phyloP scores from a whole-genome alignment of 2,797 vertebrate species.

The Eptatretus atami region DNA sequence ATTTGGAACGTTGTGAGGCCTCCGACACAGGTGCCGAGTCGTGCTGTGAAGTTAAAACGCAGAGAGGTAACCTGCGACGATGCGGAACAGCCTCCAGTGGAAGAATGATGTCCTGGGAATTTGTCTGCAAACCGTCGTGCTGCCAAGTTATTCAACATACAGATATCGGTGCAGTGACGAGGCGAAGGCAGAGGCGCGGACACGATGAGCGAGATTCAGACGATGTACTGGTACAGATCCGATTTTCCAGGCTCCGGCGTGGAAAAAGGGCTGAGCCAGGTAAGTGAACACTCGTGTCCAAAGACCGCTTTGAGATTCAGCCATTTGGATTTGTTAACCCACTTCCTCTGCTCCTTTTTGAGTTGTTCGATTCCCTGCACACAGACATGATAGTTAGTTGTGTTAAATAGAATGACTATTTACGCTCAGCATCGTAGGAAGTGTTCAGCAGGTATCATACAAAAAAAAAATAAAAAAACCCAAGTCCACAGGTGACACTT shows the following conservation, averaged over 20 bases:
- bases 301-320: slow-evolving; percentile 98
- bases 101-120: too few species aligned
- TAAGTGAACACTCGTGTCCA: slow-evolving; percentile 73
- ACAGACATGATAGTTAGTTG: slow-evolving; percentile 13
- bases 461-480: not conserved
- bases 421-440: slow-evolving; percentile 4
- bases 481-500: not conserved
- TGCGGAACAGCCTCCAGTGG: too few species aligned
- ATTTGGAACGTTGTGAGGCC: too few species aligned
- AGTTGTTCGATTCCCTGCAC: slow-evolving; percentile 98
- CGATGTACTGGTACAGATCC: slow-evolving; percentile 74
- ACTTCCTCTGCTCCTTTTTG: slow-evolving; percentile 92
- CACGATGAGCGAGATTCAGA: slow-evolving; percentile 22
- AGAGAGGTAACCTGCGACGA: too few species aligned
- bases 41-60: too few species aligned
- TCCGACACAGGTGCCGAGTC: too few species aligned
- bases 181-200: not conserved
- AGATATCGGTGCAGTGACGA: too few species aligned
- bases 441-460: not conserved
- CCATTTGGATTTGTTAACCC: slow-evolving; percentile 90
- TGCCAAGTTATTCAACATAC: too few species aligned
- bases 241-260: slow-evolving; percentile 75
- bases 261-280: slow-evolving; percentile 76
- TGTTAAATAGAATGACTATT: not conserved
- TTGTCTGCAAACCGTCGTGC: too few species aligned